Evolutionary conservation across 2,113 vertebrate genomes (phyloP).

Genomic region (Lampris megalopsis): DNA sequence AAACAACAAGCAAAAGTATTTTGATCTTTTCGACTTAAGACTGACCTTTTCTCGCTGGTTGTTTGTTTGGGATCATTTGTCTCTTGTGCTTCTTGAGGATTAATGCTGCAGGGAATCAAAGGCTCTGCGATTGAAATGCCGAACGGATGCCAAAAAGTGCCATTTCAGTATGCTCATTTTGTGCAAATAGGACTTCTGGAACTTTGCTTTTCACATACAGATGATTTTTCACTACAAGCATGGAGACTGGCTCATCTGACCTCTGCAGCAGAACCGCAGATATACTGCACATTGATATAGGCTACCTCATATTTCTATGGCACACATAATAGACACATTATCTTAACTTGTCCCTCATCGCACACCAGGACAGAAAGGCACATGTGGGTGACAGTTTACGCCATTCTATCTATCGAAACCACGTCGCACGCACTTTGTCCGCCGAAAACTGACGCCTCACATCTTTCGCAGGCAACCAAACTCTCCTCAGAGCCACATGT

Average conservation of each 20-base stretch:
- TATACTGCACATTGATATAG: neutral
- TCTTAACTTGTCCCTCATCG: conserved; percentile 18
- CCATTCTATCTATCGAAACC: conserved; percentile 21
- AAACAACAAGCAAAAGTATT: conserved; percentile 9
- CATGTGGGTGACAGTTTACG: conserved; percentile 67
- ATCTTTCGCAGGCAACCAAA: neutral
- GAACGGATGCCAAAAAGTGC: conserved; percentile 58
- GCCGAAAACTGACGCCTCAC: conserved; percentile 5
- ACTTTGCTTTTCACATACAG: conserved; percentile 31
- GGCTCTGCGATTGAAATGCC: conserved; percentile 36
- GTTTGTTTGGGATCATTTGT: neutral
- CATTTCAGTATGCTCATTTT: conserved; percentile 24
- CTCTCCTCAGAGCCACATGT: conserved; percentile 48
- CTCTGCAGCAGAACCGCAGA: conserved; percentile 5
- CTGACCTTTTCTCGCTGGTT: conserved; percentile 19
- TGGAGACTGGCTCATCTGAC: conserved; percentile 33
- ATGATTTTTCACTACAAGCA: conserved; percentile 14
- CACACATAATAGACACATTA: neutral
- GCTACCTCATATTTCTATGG: neutral
- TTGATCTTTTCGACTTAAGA: neutral
- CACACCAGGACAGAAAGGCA: conserved; percentile 76
- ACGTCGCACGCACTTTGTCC: conserved; percentile 28
- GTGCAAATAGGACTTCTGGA: conserved; percentile 30
- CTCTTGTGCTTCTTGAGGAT: conserved; percentile 65
- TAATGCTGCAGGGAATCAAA: conserved; percentile 34